phyloP scores from a whole-genome alignment of 2,888 invertebrate species.

The Diarsia rubi region DNA sequence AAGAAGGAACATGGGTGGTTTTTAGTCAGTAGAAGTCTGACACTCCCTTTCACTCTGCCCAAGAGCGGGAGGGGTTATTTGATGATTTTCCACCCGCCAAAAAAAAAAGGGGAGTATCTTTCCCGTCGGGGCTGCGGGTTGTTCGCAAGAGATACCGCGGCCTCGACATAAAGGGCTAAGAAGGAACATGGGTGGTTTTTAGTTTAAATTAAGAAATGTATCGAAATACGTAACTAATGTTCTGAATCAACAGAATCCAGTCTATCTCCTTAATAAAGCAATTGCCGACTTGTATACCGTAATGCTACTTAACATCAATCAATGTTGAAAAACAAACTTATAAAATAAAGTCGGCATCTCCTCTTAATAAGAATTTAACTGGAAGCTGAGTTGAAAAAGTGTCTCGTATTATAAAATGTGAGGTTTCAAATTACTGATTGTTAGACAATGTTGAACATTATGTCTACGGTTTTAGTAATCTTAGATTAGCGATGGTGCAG shows the following conservation, averaged over 20 bases:
- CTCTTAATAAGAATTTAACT: slow-evolving; percentile 29
- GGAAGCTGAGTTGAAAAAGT: slow-evolving; percentile 32
- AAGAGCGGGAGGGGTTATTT: no score
- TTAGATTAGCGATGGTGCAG: slow-evolving; percentile 49
- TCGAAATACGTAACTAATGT: slow-evolving; percentile 66
- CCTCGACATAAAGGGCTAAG: no score
- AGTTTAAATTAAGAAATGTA: slow-evolving; percentile 66
- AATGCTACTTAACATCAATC: slow-evolving; percentile 41
- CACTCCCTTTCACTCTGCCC: no score
- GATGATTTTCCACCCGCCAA: no score
- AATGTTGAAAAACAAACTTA: slow-evolving; percentile 27
- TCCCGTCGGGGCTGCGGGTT: no score
- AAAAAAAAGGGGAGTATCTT: no score
- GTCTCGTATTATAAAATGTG: slow-evolving; percentile 44
- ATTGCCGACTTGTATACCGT: slow-evolving; percentile 52
- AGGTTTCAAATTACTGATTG: slow-evolving; percentile 57
- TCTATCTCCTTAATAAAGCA: slow-evolving; percentile 68
- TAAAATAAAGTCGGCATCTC: slow-evolving; percentile 7
- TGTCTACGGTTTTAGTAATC: slow-evolving; percentile 47
- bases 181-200: no score
- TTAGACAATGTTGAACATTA: slow-evolving; percentile 53
- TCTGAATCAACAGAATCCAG: slow-evolving; percentile 54
- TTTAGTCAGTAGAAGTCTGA: no score
- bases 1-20: no score
- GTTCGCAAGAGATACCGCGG: no score